These are phyloP conservation scores for Emydocephalus ijimae DNA, from an alignment of 2,113 vertebrate genomes.

Conservation along the genomic window DNA sequence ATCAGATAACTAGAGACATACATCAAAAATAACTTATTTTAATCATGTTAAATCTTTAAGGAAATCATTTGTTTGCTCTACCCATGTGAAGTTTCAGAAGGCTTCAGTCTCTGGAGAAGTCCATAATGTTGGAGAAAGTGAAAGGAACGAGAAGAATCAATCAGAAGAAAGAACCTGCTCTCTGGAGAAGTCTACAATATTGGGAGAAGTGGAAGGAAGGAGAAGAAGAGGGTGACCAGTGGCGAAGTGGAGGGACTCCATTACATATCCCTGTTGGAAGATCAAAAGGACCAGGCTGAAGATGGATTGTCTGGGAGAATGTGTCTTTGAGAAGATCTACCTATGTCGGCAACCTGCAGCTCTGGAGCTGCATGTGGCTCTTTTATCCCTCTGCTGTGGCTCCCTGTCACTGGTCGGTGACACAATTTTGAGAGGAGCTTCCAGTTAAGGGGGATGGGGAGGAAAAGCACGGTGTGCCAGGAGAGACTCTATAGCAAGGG, in stretches of 20 bases:
- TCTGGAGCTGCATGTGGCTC: too few relatives aligned
- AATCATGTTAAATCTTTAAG: background rate
- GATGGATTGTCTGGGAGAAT: background rate
- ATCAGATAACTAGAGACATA: background rate
- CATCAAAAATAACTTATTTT: background rate
- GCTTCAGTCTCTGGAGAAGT: background rate
- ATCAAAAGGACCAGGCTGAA: background rate
- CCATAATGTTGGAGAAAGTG: background rate
- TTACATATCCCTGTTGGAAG: background rate
- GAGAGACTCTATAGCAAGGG: too few relatives aligned
- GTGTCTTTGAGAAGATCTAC: background rate
- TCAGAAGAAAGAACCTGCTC: too few relatives aligned
- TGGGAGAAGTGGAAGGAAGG: too few relatives aligned
- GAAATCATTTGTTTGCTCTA: background rate
- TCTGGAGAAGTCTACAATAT: too few relatives aligned
- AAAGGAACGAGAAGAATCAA: background rate
- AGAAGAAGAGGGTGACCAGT: background rate
- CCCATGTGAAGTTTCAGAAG: background rate
- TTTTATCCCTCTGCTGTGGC: too few relatives aligned
- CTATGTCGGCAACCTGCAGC: too few relatives aligned
- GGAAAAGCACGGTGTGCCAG: too few relatives aligned
- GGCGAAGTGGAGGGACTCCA: fast-evolving
- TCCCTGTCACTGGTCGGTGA: too few relatives aligned
- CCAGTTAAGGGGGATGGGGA: too few relatives aligned
- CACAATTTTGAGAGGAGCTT: too few relatives aligned